These are phyloP conservation scores for Protosalanx chinensis DNA, from an alignment of 2,797 vertebrate genomes.

Conservation along the genomic window DNA sequence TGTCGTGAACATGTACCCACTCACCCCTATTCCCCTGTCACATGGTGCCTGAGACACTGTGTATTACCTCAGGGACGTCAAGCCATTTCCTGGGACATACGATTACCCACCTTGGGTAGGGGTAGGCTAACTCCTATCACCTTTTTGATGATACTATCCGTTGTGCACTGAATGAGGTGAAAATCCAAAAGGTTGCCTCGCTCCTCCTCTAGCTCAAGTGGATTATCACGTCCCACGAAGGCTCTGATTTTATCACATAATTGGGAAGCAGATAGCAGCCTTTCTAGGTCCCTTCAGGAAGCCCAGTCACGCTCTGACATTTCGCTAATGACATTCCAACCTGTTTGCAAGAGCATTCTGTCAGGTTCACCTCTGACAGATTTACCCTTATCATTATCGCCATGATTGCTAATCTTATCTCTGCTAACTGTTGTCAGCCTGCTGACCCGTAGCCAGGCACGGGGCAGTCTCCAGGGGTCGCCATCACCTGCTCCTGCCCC, in stretches of 20 bases:
- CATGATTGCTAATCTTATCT: slow-evolving; percentile 54
- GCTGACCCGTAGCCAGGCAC: slow-evolving; percentile 49
- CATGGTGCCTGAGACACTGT: background rate
- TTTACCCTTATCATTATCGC: slow-evolving; percentile 55
- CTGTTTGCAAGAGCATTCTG: slow-evolving; percentile 49
- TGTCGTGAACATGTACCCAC: background rate
- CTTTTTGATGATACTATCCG: slow-evolving; percentile 17
- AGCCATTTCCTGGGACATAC: background rate
- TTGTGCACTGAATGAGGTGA: slow-evolving; percentile 22
- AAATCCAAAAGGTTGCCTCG: slow-evolving; percentile 27
- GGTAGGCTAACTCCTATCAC: background rate
- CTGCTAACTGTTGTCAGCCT: slow-evolving; percentile 56
- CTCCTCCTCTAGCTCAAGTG: slow-evolving; percentile 3
- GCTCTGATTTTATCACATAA: slow-evolving; percentile 54
- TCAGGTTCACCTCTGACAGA: slow-evolving; percentile 51
- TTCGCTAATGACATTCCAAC: slow-evolving; percentile 65
- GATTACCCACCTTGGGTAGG: slow-evolving; percentile 21
- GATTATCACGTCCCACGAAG: slow-evolving; percentile 38
- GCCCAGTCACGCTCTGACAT: slow-evolving; percentile 66
- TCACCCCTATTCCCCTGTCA: background rate
- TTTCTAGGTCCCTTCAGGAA: slow-evolving; percentile 50
- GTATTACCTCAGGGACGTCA: slow-evolving; percentile 1
- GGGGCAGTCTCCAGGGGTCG: slow-evolving; percentile 47
- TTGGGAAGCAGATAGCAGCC: slow-evolving; percentile 42
- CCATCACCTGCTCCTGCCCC: slow-evolving; percentile 32